These are phyloP conservation scores for Echinometra lucunter DNA, from an alignment of 53 echinoderm and acorn worm genomes.

Conservation along the genomic window DNA sequence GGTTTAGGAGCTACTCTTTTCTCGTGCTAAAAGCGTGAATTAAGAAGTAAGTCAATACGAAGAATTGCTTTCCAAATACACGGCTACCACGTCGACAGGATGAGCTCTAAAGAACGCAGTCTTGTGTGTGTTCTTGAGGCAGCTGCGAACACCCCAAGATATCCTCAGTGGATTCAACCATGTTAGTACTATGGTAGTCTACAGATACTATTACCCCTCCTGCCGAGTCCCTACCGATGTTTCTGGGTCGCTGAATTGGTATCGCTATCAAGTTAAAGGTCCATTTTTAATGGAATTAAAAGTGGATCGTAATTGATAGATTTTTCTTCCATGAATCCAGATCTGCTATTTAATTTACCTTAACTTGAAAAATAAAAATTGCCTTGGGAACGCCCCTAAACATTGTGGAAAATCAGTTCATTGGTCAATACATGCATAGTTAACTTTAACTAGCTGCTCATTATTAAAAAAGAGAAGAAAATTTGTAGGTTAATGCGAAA, in stretches of 20 bases:
- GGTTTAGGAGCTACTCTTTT: slow-evolving; percentile 34
- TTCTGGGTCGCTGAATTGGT: not conserved
- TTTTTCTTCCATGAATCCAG: too few relatives aligned
- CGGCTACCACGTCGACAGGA: slow-evolving; percentile 14
- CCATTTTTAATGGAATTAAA: too few relatives aligned
- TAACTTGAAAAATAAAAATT: too few relatives aligned
- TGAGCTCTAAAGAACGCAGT: slow-evolving; percentile 12
- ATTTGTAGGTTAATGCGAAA: too few relatives aligned
- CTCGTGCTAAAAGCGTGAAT: slow-evolving; percentile 63
- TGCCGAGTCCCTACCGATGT: not conserved
- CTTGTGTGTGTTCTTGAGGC: slow-evolving; percentile 17
- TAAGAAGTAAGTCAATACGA: slow-evolving; percentile 53
- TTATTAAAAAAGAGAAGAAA: too few relatives aligned
- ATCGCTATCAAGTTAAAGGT: too few relatives aligned
- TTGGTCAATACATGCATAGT: too few relatives aligned
- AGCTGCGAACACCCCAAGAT: not conserved
- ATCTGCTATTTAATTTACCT: too few relatives aligned
- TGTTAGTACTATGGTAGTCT: slow-evolving; percentile 3
- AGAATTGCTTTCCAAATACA: slow-evolving; percentile 55
- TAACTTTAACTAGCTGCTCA: too few relatives aligned
- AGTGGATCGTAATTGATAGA: too few relatives aligned
- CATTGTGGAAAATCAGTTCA: too few relatives aligned
- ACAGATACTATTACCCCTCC: slow-evolving; percentile 11
- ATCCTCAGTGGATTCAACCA: not conserved
- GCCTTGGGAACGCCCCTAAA: too few relatives aligned